These are phyloP conservation scores for Kuschelorhynchus macadamiae DNA, from an alignment of 2,888 invertebrate genomes.

Conservation along the genomic window DNA sequence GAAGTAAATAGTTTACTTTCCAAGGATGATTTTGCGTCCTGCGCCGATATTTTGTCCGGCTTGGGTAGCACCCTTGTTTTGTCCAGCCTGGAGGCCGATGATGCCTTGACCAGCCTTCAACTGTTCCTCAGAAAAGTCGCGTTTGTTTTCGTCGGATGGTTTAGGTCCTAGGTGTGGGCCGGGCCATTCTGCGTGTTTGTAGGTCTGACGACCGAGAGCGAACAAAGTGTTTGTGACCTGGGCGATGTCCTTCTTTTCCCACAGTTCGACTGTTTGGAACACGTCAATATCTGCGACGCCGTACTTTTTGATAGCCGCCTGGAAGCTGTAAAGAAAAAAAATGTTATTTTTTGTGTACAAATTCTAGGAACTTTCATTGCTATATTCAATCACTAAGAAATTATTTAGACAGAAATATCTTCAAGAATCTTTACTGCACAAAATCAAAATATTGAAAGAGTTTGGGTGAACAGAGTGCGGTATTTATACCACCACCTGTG, in stretches of 20 bases:
- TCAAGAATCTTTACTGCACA: no score
- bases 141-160: constrained; percentile 93
- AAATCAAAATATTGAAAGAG: no score
- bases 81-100: constrained; percentile 95
- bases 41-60: constrained; percentile 93
- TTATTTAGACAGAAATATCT: no score
- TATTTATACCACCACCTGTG: no score
- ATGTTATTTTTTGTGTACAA: not conserved
- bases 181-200: constrained; percentile 63
- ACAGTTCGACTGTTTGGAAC: constrained; percentile 97
- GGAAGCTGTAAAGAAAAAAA: constrained; percentile 75
- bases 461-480: no score
- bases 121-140: constrained; percentile 94
- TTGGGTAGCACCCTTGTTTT: constrained; percentile 96
- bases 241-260: constrained; percentile 93
- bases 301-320: constrained; percentile 86
- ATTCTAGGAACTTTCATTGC: no score
- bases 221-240: constrained; percentile 88
- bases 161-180: constrained; percentile 95
- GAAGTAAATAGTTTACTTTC: constrained; percentile 75
- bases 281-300: constrained; percentile 93
- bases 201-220: constrained; percentile 79
- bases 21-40: constrained; percentile 90
- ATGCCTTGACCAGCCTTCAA: constrained; percentile 89
- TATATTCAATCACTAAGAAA: no score